A percentile compares a stretch with the other conserved stretches of the same genome.
Conservation (phyloP, 2,888 invertebrate genomes). For the Acronicta aceris region DNA sequence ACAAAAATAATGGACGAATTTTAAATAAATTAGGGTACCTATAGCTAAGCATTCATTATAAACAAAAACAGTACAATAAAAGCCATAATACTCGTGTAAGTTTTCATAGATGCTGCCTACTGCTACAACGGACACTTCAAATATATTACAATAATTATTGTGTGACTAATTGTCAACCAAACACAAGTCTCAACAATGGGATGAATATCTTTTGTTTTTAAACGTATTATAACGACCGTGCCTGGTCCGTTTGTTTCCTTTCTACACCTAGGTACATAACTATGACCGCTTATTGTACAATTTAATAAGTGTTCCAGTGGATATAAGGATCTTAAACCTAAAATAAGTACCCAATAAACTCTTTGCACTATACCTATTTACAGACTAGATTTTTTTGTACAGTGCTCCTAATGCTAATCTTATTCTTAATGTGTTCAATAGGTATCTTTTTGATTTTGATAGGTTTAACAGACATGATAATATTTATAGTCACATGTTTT, state of each 20-base stretch:
- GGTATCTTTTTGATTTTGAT: background rate
- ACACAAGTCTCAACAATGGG: conserved; percentile 60
- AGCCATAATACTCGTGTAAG: conserved; percentile 14
- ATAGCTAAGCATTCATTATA: background rate
- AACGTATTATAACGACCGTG: conserved; percentile 52
- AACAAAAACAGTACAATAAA: background rate
- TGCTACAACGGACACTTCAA: conserved; percentile 22
- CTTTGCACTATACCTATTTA: too few species aligned
- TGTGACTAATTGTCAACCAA: conserved; percentile 58
- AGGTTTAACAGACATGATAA: conserved; percentile 34
- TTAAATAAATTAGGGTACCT: background rate
- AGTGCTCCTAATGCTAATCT: too few species aligned
- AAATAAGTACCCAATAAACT: too few species aligned
- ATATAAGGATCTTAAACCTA: conserved; percentile 3
- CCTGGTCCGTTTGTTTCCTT: conserved; percentile 40
- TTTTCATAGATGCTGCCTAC: conserved; percentile 26
- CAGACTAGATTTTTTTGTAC: too few species aligned
- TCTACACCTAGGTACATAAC: conserved; percentile 33
- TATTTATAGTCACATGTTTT: conserved; percentile 55
- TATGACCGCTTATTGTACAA: conserved; percentile 18
- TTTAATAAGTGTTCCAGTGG: conserved; percentile 9
- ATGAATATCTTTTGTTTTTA: conserved; percentile 61
- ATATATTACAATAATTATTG: conserved; percentile 53
- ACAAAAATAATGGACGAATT: too few species aligned
- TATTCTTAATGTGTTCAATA: too few species aligned